A percentile compares a stretch with the other conserved stretches of the same genome.
Evolutionary conservation across 2,113 vertebrate genomes (phyloP).

Genomic region (Otocyon megalotis): DNA sequence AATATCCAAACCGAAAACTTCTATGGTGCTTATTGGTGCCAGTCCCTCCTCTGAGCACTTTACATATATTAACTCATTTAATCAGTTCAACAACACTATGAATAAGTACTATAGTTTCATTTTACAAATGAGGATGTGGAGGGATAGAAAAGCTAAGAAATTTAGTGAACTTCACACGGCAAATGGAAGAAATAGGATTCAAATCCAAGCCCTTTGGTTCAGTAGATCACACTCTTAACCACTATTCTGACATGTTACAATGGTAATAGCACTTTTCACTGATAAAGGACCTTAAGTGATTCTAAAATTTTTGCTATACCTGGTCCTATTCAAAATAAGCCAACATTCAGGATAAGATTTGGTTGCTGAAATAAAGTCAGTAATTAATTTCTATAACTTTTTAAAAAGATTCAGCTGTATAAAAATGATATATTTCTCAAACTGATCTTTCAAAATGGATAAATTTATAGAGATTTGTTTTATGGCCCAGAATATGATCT

Average conservation of each 20-base stretch:
- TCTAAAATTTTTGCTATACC: not conserved
- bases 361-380: not conserved
- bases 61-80: not conserved
- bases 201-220: not conserved
- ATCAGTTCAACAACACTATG: not conserved
- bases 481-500: not conserved
- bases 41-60: not conserved
- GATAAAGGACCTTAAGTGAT: not conserved
- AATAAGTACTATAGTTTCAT: not conserved
- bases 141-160: not conserved
- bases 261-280: not conserved
- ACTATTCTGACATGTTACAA: not conserved
- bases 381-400: not conserved
- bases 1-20: not conserved
- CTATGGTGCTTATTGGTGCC: not conserved
- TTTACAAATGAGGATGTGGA: not conserved
- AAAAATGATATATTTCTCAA: not conserved
- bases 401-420: not conserved
- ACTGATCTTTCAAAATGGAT: not conserved
- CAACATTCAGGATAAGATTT: not conserved
- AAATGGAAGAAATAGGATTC: not conserved
- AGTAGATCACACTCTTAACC: not conserved
- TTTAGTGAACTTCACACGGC: not conserved
- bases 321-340: not conserved
- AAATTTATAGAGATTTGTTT: not conserved